Conservation (phyloP, 1,140 invertebrate genomes). For the Theocolax elegans region DNA sequence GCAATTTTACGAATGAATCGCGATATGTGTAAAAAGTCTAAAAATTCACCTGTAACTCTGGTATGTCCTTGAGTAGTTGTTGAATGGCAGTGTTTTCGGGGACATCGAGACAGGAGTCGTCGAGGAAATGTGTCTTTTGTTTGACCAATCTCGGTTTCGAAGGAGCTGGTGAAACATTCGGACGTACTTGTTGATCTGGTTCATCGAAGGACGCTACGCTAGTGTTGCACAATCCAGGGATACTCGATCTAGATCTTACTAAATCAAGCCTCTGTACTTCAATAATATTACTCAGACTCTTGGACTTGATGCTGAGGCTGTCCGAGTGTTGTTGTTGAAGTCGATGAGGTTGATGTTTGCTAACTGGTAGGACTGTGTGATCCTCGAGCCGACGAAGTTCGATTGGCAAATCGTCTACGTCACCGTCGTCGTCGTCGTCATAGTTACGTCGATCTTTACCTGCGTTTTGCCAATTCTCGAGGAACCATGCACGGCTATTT, state of each 20-base stretch:
- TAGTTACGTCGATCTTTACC: constrained; percentile 68
- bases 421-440: constrained; percentile 68
- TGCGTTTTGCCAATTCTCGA: constrained; percentile 79
- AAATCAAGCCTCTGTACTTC: constrained; percentile 76
- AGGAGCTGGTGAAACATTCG: constrained; percentile 52
- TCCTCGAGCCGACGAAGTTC: constrained; percentile 88
- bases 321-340: constrained; percentile 59
- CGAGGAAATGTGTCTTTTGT: constrained; percentile 57
- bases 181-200: constrained; percentile 13
- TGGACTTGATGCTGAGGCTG: constrained; percentile 76
- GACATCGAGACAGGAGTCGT: constrained; percentile 54
- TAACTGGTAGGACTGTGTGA: constrained; percentile 47
- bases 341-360: constrained; percentile 41
- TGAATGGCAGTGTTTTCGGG: constrained; percentile 61
- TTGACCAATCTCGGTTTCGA: constrained; percentile 60
- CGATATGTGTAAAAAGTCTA: not conserved
- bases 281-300: constrained; percentile 83
- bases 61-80: constrained; percentile 54
- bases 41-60: constrained; percentile 55
- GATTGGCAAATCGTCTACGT: constrained; percentile 84
- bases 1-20: not conserved
- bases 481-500: constrained; percentile 77
- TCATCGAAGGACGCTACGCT: not conserved
- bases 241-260: constrained; percentile 79
- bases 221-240: constrained; percentile 72